Conservation (phyloP, 2,113 vertebrate genomes). For the Ginglymostoma cirratum region DNA sequence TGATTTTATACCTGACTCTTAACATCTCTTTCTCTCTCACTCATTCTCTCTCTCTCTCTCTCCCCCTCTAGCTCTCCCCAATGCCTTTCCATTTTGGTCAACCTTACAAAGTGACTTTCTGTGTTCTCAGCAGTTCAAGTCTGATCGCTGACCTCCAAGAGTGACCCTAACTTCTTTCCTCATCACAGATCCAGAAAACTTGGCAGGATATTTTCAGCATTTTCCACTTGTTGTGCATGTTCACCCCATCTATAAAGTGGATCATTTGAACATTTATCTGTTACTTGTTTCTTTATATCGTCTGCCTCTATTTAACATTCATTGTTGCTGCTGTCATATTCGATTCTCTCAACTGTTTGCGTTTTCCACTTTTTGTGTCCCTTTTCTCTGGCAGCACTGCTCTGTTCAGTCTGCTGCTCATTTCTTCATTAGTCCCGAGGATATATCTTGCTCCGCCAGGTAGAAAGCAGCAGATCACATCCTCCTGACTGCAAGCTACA, state of each 20-base stretch:
- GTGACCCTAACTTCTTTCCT: neutral
- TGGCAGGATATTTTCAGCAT: neutral
- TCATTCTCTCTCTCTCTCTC: no score
- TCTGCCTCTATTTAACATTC: neutral
- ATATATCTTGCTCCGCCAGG: neutral
- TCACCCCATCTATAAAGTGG: neutral
- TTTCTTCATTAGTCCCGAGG: neutral
- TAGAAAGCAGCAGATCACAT: neutral
- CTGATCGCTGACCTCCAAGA: neutral
- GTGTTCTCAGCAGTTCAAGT: neutral
- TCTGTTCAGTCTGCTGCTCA: neutral
- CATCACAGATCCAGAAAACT: neutral
- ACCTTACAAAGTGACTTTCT: neutral
- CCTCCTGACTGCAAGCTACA: neutral
- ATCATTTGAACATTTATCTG: neutral
- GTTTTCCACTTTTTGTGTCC: neutral
- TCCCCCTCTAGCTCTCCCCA: neutral
- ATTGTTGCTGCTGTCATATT: neutral
- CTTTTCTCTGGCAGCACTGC: neutral
- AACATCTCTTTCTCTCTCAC: neutral
- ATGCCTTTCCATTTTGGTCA: neutral
- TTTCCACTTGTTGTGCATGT: neutral
- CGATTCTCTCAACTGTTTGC: neutral
- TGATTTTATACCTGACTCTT: neutral
- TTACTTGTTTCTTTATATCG: neutral